Conservation (phyloP, 2,113 vertebrate species). For the Antigone vipio region DNA sequence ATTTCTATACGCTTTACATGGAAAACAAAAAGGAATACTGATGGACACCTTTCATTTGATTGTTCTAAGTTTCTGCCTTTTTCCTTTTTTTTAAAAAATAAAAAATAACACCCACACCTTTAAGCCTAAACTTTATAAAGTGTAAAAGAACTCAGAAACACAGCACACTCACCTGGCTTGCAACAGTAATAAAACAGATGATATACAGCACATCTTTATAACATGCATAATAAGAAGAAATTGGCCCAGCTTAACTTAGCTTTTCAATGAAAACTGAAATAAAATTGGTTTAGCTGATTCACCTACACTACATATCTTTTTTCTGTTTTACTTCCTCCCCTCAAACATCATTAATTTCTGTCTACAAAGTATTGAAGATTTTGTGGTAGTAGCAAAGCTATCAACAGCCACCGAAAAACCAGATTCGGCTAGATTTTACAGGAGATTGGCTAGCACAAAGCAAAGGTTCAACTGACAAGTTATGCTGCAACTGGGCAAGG, state of each 20-base stretch:
- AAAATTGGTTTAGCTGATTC: constrained; percentile 32
- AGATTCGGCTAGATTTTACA: constrained; percentile 79
- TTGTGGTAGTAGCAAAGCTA: constrained; percentile 81
- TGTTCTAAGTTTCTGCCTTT: neutral
- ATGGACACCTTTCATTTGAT: constrained; percentile 18
- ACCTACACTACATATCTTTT: neutral
- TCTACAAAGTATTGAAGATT: constrained; percentile 82
- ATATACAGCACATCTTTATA: neutral
- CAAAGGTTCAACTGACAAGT: constrained; percentile 71
- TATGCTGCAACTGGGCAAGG: neutral
- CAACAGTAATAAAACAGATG: neutral
- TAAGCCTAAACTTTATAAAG: neutral
- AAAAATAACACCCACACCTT: neutral
- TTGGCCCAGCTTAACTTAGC: neutral
- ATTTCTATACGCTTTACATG: neutral
- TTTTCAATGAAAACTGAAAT: constrained; percentile 11
- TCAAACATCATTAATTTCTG: constrained; percentile 80
- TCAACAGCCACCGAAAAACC: constrained; percentile 75
- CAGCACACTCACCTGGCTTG: neutral
- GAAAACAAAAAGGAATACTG: constrained; percentile 34
- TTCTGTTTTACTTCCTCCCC: constrained; percentile 66
- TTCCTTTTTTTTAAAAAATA: neutral
- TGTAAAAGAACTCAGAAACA: constrained; percentile 11
- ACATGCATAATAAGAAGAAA: neutral
- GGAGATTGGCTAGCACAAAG: constrained; percentile 79